Base-by-base conservation (phyloP, 2,888 invertebrate species). In the Callyntrura sp. region DNA sequence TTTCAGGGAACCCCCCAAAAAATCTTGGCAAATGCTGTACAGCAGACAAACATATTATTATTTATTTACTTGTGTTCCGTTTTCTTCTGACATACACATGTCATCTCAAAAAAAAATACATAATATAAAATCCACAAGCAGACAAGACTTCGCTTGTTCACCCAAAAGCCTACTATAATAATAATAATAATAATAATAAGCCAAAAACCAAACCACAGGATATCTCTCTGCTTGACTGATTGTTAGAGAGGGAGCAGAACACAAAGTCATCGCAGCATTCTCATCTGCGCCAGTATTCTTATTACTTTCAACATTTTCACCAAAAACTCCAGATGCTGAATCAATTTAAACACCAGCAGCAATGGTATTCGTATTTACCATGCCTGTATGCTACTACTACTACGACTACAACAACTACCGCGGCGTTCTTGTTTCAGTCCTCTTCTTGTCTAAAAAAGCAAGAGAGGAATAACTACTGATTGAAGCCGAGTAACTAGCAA, bases 141-240 rank as follows among this genome's bases (percentile, higher is more conserved):
- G 8, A n/a, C 62, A 6, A 25, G 11, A 62, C 6, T 25, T 25
- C 2, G n/a, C n/a, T 57, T 55, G n/a, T 55, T 55, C 14, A 11
- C 17, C 20, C 57, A 6, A 6, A 57, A 1, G 25, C 62, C n/a
- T n/a, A n/a, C n/a, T n/a, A n/a, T n/a, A n/a, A n/a, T n/a, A n/a
- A n/a, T n/a, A n/a, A n/a, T n/a, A n/a, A n/a, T n/a, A n/a, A n/a
- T n/a, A n/a, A n/a, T n/a, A n/a, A n/a, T n/a, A n/a, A n/a, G n/a
- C n/a, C n/a, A n/a, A n/a, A 62, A 23, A 62, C 25, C 25, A 62
- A 62, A 62, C 25, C 57, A 57, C 57, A 57, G 57, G 62, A 20
- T 25, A 62, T 62, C 14, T n/a, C n/a, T 14, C 9, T 62, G 62
- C 4, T 25, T 25, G 62, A 62, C 0, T 11, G 62, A 62, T 1